Percentiles rank a stretch among this genome's conserved stretches.
These are phyloP conservation scores for Triplophysa siluroides DNA, from an alignment of 2,113 vertebrate species.

Conservation along the genomic window DNA sequence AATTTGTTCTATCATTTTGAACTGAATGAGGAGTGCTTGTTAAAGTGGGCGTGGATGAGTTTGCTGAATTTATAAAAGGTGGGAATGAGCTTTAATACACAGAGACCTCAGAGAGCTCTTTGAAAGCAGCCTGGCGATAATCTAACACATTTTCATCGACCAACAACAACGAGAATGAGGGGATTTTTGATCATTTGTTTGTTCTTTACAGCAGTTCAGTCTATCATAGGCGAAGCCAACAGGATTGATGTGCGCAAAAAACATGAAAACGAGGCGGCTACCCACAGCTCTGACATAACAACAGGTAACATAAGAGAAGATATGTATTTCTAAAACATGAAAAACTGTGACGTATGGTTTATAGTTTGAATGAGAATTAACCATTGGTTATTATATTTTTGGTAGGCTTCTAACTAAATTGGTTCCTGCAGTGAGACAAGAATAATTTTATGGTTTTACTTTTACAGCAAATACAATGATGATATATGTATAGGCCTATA, in stretches of 20 bases:
- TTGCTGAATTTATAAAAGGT: constrained; percentile 24
- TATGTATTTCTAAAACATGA: too few relatives aligned
- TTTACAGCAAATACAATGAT: too few relatives aligned
- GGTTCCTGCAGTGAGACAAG: too few relatives aligned
- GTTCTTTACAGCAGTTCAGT: constrained; percentile 51
- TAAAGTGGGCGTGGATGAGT: constrained; percentile 10
- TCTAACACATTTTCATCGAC: background rate
- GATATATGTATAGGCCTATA: too few relatives aligned
- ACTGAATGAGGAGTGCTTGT: constrained; percentile 11
- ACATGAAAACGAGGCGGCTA: constrained; percentile 42
- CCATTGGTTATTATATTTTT: too few relatives aligned
- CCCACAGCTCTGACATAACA: background rate
- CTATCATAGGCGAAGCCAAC: constrained; percentile 58
- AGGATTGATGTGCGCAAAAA: constrained; percentile 48
- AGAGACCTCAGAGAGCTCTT: background rate
- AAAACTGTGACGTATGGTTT: too few relatives aligned
- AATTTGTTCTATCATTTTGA: background rate
- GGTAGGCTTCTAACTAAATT: too few relatives aligned
- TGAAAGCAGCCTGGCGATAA: background rate
- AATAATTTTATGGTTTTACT: too few relatives aligned
- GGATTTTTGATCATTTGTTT: constrained; percentile 65
- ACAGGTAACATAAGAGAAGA: constrained; percentile 58
- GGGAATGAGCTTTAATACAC: background rate
- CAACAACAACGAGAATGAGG: constrained; percentile 38
- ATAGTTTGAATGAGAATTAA: too few relatives aligned